Percentiles rank a stretch among this genome's conserved stretches.
Conservation (phyloP, 2,113 vertebrate genomes). For the Danio rerio region GRCz12tu NC_133184.1:31220001-31220500, state of each 20-base stretch:
- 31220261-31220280: background rate
- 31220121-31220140: background rate
- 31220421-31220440: no score
- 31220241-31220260: background rate
- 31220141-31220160: background rate
- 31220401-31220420: no score
- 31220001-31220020: no score
- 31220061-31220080: no score
- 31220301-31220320: background rate
- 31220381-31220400: background rate
- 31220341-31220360: background rate
- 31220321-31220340: background rate
- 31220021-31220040: no score
- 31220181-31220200: background rate
- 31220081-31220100: no score
- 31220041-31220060: no score
- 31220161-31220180: background rate
- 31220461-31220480: no score
- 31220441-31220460: no score
- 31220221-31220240: background rate
- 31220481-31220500: no score
- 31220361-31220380: background rate
- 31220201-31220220: constrained; percentile 17
- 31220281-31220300: constrained; percentile 22
- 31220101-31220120: no score